phyloP scores from a whole-genome alignment of 2,113 vertebrate genomes.

The Hemicordylus capensis region DNA sequence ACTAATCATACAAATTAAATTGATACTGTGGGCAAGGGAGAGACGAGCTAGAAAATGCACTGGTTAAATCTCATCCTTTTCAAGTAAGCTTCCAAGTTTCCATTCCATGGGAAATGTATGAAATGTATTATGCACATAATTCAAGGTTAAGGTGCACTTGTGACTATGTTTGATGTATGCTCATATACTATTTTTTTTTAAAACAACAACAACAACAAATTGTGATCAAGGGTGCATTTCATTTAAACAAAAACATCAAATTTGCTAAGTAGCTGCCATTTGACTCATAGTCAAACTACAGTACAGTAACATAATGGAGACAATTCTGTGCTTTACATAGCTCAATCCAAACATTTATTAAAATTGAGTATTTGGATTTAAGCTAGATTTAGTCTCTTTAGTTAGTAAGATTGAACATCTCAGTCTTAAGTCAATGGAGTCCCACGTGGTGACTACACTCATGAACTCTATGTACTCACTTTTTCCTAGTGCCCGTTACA shows the following conservation, averaged over 20 bases:
- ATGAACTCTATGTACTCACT: not conserved
- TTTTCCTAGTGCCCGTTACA: not conserved
- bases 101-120: slow-evolving; percentile 23
- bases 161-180: slow-evolving; percentile 40
- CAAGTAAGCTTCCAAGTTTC: slow-evolving; percentile 26
- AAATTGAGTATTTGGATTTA: not conserved
- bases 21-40: not conserved
- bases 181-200: slow-evolving; percentile 14
- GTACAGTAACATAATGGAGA: slow-evolving; percentile 7
- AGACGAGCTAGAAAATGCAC: not conserved
- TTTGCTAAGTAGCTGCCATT: slow-evolving; percentile 12
- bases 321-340: slow-evolving; percentile 1
- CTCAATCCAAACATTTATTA: not conserved
- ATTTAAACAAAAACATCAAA: slow-evolving; percentile 37
- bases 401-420: not conserved
- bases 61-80: not conserved
- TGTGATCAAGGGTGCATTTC: slow-evolving; percentile 5
- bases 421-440: not conserved
- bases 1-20: not conserved
- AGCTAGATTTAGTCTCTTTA: not conserved
- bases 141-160: not conserved
- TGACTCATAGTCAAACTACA: slow-evolving; percentile 14
- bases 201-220: slow-evolving; percentile 22
- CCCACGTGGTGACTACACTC: not conserved
- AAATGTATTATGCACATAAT: slow-evolving; percentile 10